Conservation (phyloP, 2,797 vertebrate genomes). For the Anomalospiza imberbis region DNA sequence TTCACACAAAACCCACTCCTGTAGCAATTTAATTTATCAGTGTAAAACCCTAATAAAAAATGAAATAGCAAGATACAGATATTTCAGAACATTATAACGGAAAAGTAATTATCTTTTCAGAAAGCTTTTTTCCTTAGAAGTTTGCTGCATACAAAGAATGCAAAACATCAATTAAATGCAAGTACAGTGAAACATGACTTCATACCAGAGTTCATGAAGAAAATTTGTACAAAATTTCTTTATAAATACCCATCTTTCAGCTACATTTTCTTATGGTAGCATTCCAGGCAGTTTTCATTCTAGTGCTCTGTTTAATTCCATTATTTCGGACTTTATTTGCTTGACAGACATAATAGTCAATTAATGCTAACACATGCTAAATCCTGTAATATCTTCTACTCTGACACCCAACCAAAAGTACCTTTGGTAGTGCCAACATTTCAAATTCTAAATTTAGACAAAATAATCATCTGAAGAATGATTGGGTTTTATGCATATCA, state of each 20-base stretch:
- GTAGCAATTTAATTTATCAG: background rate
- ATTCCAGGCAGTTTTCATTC: background rate
- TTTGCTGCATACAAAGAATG: background rate
- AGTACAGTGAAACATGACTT: background rate
- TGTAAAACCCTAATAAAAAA: background rate
- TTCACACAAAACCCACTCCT: background rate
- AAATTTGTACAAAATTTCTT: background rate
- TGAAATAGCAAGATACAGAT: background rate
- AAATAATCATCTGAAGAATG: slow-evolving; percentile 49
- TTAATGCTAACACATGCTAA: slow-evolving; percentile 44
- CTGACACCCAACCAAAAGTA: background rate
- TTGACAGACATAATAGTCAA: slow-evolving; percentile 4
- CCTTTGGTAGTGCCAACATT: slow-evolving; percentile 9
- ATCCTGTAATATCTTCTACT: background rate
- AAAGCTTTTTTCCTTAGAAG: background rate
- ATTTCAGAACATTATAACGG: background rate
- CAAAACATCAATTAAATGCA: background rate
- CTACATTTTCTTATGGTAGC: background rate
- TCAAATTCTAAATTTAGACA: slow-evolving; percentile 28
- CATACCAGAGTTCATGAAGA: background rate
- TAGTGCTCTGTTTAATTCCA: background rate
- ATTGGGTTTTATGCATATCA: slow-evolving; percentile 22
- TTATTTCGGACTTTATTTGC: slow-evolving; percentile 2
- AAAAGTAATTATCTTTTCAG: background rate
- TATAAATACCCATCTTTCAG: background rate